Conservation (phyloP, 1,140 invertebrate species). For the Colletes gigas region DNA sequence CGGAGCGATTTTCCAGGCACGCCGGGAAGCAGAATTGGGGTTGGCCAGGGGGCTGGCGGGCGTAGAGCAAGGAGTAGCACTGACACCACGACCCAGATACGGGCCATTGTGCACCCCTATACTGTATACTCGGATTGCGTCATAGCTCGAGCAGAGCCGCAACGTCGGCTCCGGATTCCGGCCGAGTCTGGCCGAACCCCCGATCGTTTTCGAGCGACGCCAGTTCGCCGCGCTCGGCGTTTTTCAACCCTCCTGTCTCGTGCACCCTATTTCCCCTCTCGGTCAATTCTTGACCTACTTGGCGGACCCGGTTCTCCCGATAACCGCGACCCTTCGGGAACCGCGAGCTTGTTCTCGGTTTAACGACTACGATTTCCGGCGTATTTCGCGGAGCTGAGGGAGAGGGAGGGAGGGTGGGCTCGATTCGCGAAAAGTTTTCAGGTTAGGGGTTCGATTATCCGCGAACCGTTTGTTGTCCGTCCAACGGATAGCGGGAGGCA, state of each 20-base stretch:
- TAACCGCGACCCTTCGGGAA: neutral
- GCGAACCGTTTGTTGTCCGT: no score
- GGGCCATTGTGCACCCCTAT: constrained; percentile 72
- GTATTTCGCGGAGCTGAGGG: neutral
- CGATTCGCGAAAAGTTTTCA: neutral
- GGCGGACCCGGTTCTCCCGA: neutral
- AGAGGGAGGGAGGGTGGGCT: no score
- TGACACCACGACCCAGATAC: constrained; percentile 75
- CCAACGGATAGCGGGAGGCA: no score
- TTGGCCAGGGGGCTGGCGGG: constrained; percentile 33
- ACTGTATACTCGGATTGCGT: constrained; percentile 53
- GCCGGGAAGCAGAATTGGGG: constrained; percentile 51
- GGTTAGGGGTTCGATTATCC: no score
- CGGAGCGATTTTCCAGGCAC: constrained; percentile 40
- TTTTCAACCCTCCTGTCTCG: constrained; percentile 5
- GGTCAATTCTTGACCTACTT: constrained; percentile 37
- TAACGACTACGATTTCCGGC: neutral
- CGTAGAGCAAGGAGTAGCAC: constrained; percentile 67
- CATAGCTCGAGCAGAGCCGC: constrained; percentile 39
- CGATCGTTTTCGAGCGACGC: constrained; percentile 47
- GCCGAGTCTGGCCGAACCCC: constrained; percentile 33
- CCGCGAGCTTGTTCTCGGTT: neutral
- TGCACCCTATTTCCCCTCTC: neutral
- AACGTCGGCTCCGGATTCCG: constrained; percentile 38
- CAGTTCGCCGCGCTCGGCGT: constrained; percentile 13